Percentiles rank a stretch among this genome's conserved stretches.
Evolutionary conservation across 2,888 invertebrate species (phyloP).

Genomic region (Macrophya alboannulata): DNA sequence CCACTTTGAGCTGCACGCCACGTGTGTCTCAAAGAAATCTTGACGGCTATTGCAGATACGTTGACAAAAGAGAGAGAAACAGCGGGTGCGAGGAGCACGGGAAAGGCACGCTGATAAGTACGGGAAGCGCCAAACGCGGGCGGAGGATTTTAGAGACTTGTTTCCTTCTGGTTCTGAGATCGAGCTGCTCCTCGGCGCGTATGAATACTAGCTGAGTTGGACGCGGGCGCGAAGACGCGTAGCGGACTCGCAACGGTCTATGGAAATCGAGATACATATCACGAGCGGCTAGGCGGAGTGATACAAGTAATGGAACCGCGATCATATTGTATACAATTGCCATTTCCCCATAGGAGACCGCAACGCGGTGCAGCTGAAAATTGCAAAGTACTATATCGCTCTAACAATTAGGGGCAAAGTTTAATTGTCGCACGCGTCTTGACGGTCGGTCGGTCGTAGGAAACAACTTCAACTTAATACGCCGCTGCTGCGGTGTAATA

Average conservation of each 20-base stretch:
- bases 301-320: slow-evolving; percentile 40
- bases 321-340: slow-evolving; percentile 15
- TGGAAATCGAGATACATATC: slow-evolving; percentile 22
- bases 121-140: neutral
- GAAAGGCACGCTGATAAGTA: slow-evolving; percentile 9
- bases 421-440: slow-evolving; percentile 4
- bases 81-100: neutral
- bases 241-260: slow-evolving; percentile 32
- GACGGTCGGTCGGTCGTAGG: neutral
- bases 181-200: neutral
- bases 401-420: slow-evolving; percentile 18
- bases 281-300: slow-evolving; percentile 5
- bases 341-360: slow-evolving; percentile 9
- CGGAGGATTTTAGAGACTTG: slow-evolving; percentile 3
- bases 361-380: neutral
- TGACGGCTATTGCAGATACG: slow-evolving; percentile 9
- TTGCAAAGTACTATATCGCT: slow-evolving; percentile 23
- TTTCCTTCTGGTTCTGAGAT: slow-evolving; percentile 2
- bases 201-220: slow-evolving; percentile 55
- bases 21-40: slow-evolving; percentile 28
- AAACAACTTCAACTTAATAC: slow-evolving; percentile 14
- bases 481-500: neutral
- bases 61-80: slow-evolving; percentile 5
- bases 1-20: slow-evolving; percentile 11
- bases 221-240: slow-evolving; percentile 19